phyloP scores from a whole-genome alignment of 2,888 invertebrate species.

The Tinea semifulvella region DNA sequence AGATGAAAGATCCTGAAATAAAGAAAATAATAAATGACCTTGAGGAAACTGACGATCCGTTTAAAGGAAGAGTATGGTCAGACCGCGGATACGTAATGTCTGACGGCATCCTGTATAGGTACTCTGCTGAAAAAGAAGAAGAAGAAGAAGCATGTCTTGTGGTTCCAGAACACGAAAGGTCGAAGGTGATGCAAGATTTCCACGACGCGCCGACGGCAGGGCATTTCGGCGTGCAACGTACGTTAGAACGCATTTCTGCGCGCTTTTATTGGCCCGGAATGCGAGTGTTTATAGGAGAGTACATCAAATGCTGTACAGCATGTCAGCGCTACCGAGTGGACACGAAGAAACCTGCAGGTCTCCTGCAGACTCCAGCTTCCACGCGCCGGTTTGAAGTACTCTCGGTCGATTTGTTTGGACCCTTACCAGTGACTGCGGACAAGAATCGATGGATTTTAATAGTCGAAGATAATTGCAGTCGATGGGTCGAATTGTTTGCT shows the following conservation, averaged over 20 bases:
- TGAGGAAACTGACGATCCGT: background rate
- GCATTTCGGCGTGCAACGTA: conserved; percentile 24
- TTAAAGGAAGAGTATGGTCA: conserved; percentile 21
- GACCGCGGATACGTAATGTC: conserved; percentile 21
- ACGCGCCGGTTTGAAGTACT: conserved; percentile 26
- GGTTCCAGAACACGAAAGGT: conserved; percentile 20
- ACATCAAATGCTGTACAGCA: conserved; percentile 24
- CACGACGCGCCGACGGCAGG: conserved; percentile 24
- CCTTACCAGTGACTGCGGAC: conserved; percentile 18
- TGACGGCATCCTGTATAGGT: conserved; percentile 23
- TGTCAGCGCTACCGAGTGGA: conserved; percentile 30
- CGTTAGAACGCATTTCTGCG: conserved; percentile 18
- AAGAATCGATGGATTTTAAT: conserved; percentile 21
- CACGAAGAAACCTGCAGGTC: conserved; percentile 29
- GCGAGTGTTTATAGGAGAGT: conserved; percentile 22
- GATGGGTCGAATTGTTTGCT: conserved; percentile 25
- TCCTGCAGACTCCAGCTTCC: conserved; percentile 25
- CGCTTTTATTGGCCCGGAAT: conserved; percentile 27
- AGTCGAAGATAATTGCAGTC: conserved; percentile 22
- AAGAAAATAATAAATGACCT: conserved; percentile 17
- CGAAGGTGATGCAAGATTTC: conserved; percentile 18
- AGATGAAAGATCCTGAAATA: conserved; percentile 20
- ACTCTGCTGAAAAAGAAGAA: conserved; percentile 17
- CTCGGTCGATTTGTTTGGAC: conserved; percentile 28
- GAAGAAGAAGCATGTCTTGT: conserved; percentile 20